Percentiles rank a stretch among this genome's conserved stretches.
Conservation (phyloP, 2,113 vertebrate species). For the Gobiocypris rarus region DNA sequence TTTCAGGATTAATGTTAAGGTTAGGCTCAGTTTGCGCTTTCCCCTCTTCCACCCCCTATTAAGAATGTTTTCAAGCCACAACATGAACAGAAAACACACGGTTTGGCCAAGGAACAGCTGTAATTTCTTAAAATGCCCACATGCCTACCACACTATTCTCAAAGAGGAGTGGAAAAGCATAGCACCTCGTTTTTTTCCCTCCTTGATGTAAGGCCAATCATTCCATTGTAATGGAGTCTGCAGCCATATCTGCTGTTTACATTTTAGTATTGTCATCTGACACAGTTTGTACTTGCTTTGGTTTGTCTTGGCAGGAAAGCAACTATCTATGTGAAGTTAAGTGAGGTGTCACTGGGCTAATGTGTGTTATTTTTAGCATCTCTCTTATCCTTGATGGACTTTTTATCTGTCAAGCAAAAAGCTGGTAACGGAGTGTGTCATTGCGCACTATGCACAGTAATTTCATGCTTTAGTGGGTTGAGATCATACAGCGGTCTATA, state of each 20-base stretch:
- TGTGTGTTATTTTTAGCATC: constrained; percentile 34
- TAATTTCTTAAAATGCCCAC: constrained; percentile 53
- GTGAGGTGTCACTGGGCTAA: constrained; percentile 22
- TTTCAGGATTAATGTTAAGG: constrained; percentile 52
- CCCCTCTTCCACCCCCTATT: constrained; percentile 41
- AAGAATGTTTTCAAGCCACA: constrained; percentile 44
- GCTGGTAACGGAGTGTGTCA: constrained; percentile 3
- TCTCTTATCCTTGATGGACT: constrained; percentile 32
- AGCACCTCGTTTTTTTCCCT: not conserved
- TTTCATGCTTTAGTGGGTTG: constrained; percentile 44
- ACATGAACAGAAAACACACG: constrained; percentile 42
- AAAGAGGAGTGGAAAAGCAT: constrained; percentile 44
- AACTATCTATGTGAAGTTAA: constrained; percentile 9
- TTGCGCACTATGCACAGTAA: constrained; percentile 11
- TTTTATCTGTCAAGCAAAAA: constrained; percentile 22
- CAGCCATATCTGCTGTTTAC: constrained; percentile 33
- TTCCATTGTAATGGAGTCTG: constrained; percentile 16
- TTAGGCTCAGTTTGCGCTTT: constrained; percentile 47
- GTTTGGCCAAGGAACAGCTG: constrained; percentile 49
- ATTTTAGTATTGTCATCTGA: constrained; percentile 28
- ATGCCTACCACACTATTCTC: constrained; percentile 39
- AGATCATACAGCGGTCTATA: constrained; percentile 13
- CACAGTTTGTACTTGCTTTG: not conserved
- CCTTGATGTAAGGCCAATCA: constrained; percentile 7
- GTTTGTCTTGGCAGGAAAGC: constrained; percentile 12